These are phyloP conservation scores for Tenthredo distinguenda DNA, from an alignment of 2,888 invertebrate genomes.

Conservation along the genomic window DNA sequence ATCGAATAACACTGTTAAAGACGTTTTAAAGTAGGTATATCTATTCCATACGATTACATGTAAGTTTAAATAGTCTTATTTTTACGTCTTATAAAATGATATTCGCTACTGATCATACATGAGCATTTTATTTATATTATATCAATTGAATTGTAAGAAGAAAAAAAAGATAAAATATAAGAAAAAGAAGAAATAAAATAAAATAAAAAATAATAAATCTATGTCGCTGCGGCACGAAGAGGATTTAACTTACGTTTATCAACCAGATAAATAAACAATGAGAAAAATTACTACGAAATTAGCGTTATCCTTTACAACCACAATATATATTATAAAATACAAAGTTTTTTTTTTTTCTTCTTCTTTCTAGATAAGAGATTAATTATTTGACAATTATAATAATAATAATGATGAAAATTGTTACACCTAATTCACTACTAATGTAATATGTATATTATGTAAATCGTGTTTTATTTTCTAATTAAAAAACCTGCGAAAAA, in stretches of 20 bases:
- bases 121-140: conserved; percentile 11
- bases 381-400: conserved; percentile 51
- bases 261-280: conserved; percentile 2
- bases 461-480: neutral
- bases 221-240: neutral
- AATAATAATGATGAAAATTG: conserved; percentile 34
- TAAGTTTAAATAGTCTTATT: neutral
- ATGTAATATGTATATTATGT: neutral
- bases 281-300: neutral
- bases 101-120: conserved; percentile 26
- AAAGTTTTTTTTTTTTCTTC: neutral
- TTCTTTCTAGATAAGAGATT: conserved; percentile 55
- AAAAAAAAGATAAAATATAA: neutral
- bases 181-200: neutral
- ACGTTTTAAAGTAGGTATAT: conserved; percentile 1
- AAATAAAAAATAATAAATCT: neutral
- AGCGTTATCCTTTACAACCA: conserved; percentile 82
- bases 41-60: conserved; percentile 14
- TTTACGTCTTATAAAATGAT: conserved; percentile 32
- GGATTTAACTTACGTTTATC: neutral
- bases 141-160: neutral
- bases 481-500: conserved; percentile 28
- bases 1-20: conserved; percentile 24
- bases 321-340: conserved; percentile 80
- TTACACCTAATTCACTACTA: conserved; percentile 38